Evolutionary conservation across 1,140 invertebrate genomes (phyloP), one percentile per base, ranked within the genome.

Genomic region (Pseudomyrmex gracilis): DNA sequence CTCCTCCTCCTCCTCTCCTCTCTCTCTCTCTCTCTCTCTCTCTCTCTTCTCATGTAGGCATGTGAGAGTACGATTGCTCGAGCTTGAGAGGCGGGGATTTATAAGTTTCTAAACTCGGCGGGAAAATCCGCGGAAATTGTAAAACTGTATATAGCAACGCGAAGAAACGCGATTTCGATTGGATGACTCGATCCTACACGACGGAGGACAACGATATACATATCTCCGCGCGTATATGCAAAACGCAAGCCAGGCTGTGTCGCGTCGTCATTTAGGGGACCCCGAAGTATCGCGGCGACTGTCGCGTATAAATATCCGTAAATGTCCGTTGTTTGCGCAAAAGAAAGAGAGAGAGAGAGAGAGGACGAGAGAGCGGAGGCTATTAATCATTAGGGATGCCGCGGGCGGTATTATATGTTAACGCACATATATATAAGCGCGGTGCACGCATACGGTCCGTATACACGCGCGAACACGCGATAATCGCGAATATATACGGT

Each of bases 371-470:
- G 77, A 82, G 68, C 85, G 70, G 70, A 5, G 85, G 87, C 89
- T 93, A 93, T 94, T 94, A 94, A 93, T 93, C 93, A 94, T 89
- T 84, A 93, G 92, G 89, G 90, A 91, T 86, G 88, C 88, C 90
- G 86, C 87, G 89, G 88, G 88, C 88, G 13, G 15, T 24, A 57
- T 47, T 34, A 24, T 20, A 24, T 34, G 34, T 34, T 34, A 34
- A 34, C 47, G 34, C n/a, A 51, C n/a, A 15, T 24, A 66, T 82
- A 24, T 55, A n/a, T n/a, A n/a, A n/a, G 57, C 57, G 43, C 12
- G 49, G 17, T 57, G n/a, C 2, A 47, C 20, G 57, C 55, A 45
- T 20, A 49, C 22, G 53, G 4, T 58, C 24, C 22, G 15, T 13
- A 43, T 22, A 45, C 17, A 45, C 45, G 10, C 24, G 70, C 70